phyloP scores from a whole-genome alignment of 2,797 vertebrate genomes.

The Vespertilio murinus region DNA sequence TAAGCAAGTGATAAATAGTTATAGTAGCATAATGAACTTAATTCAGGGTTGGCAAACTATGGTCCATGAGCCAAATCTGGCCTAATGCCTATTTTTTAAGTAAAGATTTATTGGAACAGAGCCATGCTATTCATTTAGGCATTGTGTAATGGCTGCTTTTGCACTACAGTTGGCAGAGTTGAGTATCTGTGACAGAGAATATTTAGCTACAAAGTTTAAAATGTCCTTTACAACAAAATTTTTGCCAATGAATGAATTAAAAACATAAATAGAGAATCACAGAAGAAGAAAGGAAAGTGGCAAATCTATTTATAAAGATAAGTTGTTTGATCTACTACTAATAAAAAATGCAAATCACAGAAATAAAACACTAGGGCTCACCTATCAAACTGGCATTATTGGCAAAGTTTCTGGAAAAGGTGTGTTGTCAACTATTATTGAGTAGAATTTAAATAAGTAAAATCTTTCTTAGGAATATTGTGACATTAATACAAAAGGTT shows the following conservation, averaged over 20 bases:
- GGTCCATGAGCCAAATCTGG: background rate
- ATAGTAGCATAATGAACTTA: conserved; percentile 1
- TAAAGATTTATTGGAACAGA: background rate
- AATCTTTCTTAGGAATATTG: background rate
- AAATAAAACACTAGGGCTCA: background rate
- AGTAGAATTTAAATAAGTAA: background rate
- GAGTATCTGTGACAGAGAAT: background rate
- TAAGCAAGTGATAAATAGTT: conserved; percentile 6
- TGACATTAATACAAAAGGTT: background rate
- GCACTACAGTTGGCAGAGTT: background rate
- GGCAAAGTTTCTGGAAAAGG: background rate
- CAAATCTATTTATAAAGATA: background rate
- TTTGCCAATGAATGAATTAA: background rate
- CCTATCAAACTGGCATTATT: background rate
- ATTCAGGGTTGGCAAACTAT: background rate
- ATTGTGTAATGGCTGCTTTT: background rate
- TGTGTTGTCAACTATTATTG: background rate
- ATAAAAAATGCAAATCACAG: conserved; percentile 19
- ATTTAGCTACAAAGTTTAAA: background rate
- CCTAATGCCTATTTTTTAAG: background rate
- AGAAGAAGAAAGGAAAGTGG: background rate
- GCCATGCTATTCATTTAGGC: background rate
- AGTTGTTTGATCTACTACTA: background rate
- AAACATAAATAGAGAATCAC: conserved; percentile 17
- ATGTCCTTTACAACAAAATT: background rate